Base-by-base conservation (phyloP, 1,140 invertebrate genomes). In the Tetramorium alpestre region DNA sequence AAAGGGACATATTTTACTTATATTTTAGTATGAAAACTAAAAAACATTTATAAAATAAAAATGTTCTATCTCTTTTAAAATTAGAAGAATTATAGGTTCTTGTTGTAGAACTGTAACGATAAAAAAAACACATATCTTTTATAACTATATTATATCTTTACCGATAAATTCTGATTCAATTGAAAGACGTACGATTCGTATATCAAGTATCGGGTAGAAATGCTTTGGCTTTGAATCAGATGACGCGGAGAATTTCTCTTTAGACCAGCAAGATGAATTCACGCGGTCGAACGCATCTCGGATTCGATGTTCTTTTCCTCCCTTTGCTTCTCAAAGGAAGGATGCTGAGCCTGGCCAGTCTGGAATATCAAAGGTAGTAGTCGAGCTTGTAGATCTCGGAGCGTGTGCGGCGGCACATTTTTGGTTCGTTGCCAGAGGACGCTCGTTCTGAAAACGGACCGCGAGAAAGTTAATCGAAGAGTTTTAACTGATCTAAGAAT, bases 401-500 rank as follows among this genome's bases (percentile, higher is more conserved):
- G 11, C 54, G 54, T 33, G 51, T n/a, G 44, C 85, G 75, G 38
- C 60, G 11, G 22, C 67, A 64, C 67, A 85, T 89, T 91, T 87
- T 62, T 91, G 89, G 84, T 67, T 1, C 58, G 18, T 1, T n/a
- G 90, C 90, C 90, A 87, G 78, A 54, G 51, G 62, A 41, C 84
- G 28, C 41, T 38, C 38, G 51, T 64, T 69, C 54, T 4, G 60
- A 87, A 87, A 88, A 82, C 80, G 76, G 67, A 84, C 70, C 56
- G 69, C 78, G 75, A 88, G 64, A 86, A 88, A 82, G 87, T 88
- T 88, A 49, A 82, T 41, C 76, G 64, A 62, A 82, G 76, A 87
- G 64, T 89, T 88, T 89, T 78, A 69, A 47, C 38, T 41, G 38
- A 54, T 88, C 84, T 67, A 90, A 91, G 84, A 91, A 89, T 91